These are phyloP conservation scores for Thymelicus lineola DNA, from an alignment of 2,888 invertebrate species.

Conservation along the genomic window DNA sequence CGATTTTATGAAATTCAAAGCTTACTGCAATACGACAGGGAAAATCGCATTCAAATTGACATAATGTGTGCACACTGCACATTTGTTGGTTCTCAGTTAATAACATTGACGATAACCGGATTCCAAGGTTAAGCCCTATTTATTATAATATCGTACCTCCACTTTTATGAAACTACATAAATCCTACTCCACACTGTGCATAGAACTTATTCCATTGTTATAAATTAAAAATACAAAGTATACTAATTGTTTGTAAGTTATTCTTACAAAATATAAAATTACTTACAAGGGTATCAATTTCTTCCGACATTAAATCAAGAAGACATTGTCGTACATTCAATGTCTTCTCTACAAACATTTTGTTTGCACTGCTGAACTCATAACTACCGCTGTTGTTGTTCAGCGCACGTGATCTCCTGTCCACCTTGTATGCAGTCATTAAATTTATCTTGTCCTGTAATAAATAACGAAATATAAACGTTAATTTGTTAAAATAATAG, in stretches of 20 bases:
- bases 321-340: constrained; percentile 88
- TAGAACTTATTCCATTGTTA: no score
- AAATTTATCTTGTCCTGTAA: constrained; percentile 88
- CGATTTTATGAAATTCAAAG: no score
- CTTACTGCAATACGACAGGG: no score
- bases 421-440: constrained; percentile 89
- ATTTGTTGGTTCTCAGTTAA: no score
- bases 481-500: not conserved
- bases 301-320: constrained; percentile 86
- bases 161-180: no score
- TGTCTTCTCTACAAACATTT: constrained; percentile 88
- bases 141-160: no score
- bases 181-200: no score
- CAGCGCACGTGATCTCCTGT: constrained; percentile 84
- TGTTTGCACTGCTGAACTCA: constrained; percentile 91
- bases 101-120: no score
- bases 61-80: no score
- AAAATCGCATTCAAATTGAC: no score
- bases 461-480: not conserved
- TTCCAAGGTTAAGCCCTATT: no score
- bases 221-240: no score
- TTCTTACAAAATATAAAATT: not conserved
- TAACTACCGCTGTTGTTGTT: constrained; percentile 86
- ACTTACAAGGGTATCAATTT: constrained; percentile 83
- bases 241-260: not conserved